Evolutionary conservation across 1,140 invertebrate genomes (phyloP), one percentile per base, ranked within the genome.

Genomic region (Drosophila pectinifera): DNA sequence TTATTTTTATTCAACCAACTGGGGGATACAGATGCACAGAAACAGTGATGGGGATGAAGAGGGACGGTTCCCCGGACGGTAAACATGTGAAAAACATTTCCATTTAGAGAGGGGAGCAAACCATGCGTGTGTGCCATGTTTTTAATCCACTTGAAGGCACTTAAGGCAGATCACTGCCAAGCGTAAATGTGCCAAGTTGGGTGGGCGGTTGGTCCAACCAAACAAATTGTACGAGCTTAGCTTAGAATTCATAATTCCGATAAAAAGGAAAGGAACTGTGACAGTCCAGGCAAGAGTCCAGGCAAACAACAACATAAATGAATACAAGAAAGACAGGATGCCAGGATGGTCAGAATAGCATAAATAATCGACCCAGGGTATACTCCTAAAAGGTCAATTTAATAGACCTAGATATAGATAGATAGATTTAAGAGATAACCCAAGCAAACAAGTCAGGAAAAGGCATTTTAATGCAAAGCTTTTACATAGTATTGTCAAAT

Each of bases 91-190:
- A 70, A 83, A 79, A 55, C 64, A 80, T 75, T 79, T 83, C 59
- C 80, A 78, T 72, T 83, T 72, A 28, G 11, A 51, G 20, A 24
- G 20, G 20, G 55, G 31, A 14, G 11, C 39, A 24, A 54, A n/a
- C n/a, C 45, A 42, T 46, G 36, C 31, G 36, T 18, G 41, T 61
- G 55, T 57, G 65, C 74, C 74, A 75, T 86, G 70, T 82, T 86
- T 86, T 86, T 86, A 86, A 86, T 86, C 74, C 82, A 82, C 83
- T 86, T 82, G 64, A 70, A 76, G 82, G 64, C 74, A 86, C 83
- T 86, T 82, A 75, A 75, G 82, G 62, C 57, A 67, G 61, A 63
- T 75, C 62, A 61, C 46, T 74, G 80, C 79, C 79, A 46, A 65
- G 68, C 54, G 69, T 48, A 61, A 78, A 61, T 77, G 79, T 45